Percentiles rank a stretch among this genome's conserved stretches.
Evolutionary conservation across 2,797 vertebrate species (phyloP).

Genomic region (Silurus lanzhouensis): DNA sequence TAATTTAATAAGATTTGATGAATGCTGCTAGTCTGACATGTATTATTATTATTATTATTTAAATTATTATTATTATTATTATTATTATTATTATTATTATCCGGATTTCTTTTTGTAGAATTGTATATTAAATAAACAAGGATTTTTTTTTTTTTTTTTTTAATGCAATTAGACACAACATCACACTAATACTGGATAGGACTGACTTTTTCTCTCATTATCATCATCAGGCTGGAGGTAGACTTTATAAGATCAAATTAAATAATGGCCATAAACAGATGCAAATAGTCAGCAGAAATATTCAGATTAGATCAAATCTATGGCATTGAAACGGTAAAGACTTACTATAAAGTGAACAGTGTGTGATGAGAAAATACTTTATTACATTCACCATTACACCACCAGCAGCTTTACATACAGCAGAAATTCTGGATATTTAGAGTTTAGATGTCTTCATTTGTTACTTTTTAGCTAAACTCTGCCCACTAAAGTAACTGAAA

Average conservation of each 20-base stretch:
- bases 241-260: neutral
- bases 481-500: no score
- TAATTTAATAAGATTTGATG: neutral
- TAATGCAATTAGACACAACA: neutral
- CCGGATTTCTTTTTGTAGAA: neutral
- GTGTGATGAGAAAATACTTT: no score
- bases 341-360: no score
- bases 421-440: neutral
- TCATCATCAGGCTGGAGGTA: neutral
- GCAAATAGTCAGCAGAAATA: neutral
- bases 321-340: neutral
- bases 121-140: neutral
- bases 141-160: neutral
- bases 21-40: neutral
- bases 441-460: no score
- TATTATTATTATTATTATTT: neutral
- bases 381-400: neutral
- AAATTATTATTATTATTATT: neutral
- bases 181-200: neutral
- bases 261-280: neutral
- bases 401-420: neutral
- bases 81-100: neutral
- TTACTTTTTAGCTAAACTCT: neutral
- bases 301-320: neutral
- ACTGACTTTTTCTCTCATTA: neutral